Base-by-base conservation (phyloP, 2,113 vertebrate species). In the Nymphicus hollandicus region DNA sequence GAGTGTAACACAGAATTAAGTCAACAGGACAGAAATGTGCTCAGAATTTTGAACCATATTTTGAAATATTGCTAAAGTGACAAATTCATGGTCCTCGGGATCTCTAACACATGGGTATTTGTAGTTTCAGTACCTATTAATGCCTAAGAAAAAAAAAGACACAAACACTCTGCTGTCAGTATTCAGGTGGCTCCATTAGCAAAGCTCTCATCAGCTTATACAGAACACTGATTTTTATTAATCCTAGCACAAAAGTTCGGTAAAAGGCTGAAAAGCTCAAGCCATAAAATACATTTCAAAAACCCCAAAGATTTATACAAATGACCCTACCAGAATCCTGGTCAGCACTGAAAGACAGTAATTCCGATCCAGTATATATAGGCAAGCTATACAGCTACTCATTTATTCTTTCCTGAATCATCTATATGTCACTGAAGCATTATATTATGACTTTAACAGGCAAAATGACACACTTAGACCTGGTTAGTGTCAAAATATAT, bases 1-100 rank as follows among this genome's bases (percentile, higher is more conserved):
- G 47, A 89, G n/a, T 17, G 29, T 44, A 88, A 71, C 64, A 89
- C 35, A 86, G 50, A 85, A 86, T 95, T 93, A 94, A 96, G 90
- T 43, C 90, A 93, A 89, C 2, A 16, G 65, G 47, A 81, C 56
- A 64, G 88, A 88, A 89, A 13, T 2, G 5, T 80, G 85, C 33
- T 10, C 29, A 91, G 71, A 96, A 93, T 84, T 84, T 68, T 64
- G n/a, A 95, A 89, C 14, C 19, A 35, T 66, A 89, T 63, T 81
- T 89, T 88, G 68, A 94, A 89, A 73, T 77, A 88, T 56, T 69
- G 74, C 49, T 72, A 2, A 87, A 63, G 29, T 39, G 44, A 81
- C 47, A 79, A 76, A 16, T 78, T 70, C 28, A 82, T 73, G n/a
- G 33, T 81, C 50, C 41, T 85, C 52, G 76, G 39, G 47, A 85